Conservation (phyloP, 1,140 invertebrate species). For the Penaeus vannamei region DNA sequence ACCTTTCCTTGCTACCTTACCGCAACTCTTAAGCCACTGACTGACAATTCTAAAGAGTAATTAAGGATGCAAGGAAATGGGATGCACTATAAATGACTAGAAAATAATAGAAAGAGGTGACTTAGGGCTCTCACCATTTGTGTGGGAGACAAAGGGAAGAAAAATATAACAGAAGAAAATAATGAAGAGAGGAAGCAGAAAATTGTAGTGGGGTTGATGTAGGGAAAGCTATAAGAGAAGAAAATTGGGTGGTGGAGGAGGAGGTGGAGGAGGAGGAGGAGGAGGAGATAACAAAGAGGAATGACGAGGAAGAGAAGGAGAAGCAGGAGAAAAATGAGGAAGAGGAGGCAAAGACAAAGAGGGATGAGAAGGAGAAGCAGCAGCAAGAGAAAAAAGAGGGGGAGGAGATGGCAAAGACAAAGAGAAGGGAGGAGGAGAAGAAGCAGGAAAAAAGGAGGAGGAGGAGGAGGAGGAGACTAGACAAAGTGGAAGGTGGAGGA, state of each 20-base stretch:
- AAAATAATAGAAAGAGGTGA: no score
- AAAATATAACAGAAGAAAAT: no score
- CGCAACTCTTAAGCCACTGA: no score
- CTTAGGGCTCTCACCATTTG: no score
- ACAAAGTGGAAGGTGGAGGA: not conserved
- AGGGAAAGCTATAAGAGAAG: not conserved
- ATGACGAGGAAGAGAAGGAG: not conserved
- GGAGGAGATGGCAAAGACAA: not conserved
- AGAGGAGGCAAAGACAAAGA: not conserved
- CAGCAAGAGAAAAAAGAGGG: not conserved
- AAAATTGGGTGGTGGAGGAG: not conserved
- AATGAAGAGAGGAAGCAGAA: not conserved
- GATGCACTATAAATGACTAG: no score
- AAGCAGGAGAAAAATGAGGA: not conserved
- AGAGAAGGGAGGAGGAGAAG: not conserved
- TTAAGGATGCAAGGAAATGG: no score
- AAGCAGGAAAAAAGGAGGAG: not conserved
- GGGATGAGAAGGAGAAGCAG: not conserved
- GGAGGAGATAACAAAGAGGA: not conserved
- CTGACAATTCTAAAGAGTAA: no score
- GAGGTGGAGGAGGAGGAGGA: not conserved
- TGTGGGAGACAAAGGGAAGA: constrained; percentile 2
- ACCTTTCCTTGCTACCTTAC: no score
- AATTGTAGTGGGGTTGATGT: not conserved
- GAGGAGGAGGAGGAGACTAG: not conserved